Evolutionary conservation across 2,797 vertebrate genomes (phyloP).

Genomic region (Gorsachius magnificus): DNA sequence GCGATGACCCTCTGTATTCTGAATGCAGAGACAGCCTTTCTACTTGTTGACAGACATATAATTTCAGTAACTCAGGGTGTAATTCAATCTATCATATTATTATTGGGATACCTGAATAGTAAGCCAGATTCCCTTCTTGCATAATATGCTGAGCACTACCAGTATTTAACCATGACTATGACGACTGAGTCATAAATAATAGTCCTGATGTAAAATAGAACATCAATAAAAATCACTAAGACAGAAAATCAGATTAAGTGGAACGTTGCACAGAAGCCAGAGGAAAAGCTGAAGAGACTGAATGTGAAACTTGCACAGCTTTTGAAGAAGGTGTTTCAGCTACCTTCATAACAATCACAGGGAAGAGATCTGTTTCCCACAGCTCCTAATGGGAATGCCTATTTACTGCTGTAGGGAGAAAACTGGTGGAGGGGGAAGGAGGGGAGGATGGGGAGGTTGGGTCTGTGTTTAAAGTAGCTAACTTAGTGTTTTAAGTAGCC

Average conservation of each 20-base stretch:
- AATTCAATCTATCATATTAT: neutral
- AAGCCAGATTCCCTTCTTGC: neutral
- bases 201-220: neutral
- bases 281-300: neutral
- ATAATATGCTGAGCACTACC: neutral
- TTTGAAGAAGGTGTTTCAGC: neutral
- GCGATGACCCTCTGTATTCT: neutral
- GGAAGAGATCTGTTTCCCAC: neutral
- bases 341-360: neutral
- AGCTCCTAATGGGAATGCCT: neutral
- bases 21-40: neutral
- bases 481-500: neutral
- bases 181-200: neutral
- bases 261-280: neutral
- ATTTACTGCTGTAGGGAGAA: neutral
- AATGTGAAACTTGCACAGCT: neutral
- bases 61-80: neutral
- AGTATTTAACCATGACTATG: neutral
- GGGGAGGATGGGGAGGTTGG: neutral
- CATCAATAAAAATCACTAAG: neutral
- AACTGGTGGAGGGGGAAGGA: neutral
- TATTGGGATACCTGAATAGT: neutral
- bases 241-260: constrained; percentile 27
- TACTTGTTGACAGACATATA: neutral
- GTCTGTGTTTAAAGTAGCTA: neutral